phyloP scores from a whole-genome alignment of 2,888 invertebrate species.

The Archaeoteleia sp. region DNA sequence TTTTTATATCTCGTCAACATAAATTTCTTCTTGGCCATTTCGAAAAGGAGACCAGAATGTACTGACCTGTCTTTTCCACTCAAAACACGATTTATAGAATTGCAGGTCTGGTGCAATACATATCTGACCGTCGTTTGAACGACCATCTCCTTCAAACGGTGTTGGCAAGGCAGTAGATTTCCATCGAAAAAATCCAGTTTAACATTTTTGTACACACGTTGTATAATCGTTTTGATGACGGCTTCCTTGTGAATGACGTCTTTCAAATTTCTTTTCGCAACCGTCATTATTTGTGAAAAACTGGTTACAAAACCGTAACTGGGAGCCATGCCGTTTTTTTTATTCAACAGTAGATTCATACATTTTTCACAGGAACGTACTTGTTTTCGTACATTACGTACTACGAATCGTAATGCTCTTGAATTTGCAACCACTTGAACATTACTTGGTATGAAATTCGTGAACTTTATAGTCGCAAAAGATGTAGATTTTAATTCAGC shows the following conservation, averaged over 20 bases:
- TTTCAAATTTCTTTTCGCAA: neutral
- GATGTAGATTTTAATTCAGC: too few relatives aligned
- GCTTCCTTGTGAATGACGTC: neutral
- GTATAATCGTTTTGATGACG: too few relatives aligned
- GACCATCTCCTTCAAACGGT: neutral
- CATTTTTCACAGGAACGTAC: neutral
- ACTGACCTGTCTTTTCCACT: constrained; percentile 3
- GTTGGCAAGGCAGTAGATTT: neutral
- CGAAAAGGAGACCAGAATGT: too few relatives aligned
- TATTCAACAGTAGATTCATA: neutral
- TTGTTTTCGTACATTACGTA: neutral
- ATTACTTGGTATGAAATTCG: neutral
- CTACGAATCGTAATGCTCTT: neutral
- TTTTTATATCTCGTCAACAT: too few relatives aligned
- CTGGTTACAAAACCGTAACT: neutral
- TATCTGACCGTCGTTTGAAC: neutral
- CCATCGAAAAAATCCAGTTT: neutral
- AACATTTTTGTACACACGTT: neutral
- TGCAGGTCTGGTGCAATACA: neutral
- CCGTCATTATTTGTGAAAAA: neutral
- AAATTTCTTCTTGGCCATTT: too few relatives aligned
- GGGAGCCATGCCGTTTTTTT: neutral
- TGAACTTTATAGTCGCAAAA: too few relatives aligned
- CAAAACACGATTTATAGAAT: neutral
- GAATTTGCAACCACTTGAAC: neutral